Conservation (phyloP, 1,140 invertebrate genomes). For the Drosophila saltans region DNA sequence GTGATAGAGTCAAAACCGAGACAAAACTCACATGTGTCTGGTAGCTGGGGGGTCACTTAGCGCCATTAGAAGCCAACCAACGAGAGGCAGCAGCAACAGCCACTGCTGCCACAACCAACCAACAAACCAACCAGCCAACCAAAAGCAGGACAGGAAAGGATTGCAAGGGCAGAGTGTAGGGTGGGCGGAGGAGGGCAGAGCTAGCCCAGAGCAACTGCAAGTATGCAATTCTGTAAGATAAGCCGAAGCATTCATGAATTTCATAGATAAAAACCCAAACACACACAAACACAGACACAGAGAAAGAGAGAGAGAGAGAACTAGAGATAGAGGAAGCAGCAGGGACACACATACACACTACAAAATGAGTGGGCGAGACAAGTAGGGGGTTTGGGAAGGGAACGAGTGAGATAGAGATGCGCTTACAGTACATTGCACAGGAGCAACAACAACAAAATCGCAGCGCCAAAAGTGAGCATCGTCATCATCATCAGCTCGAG, state of each 20-base stretch:
- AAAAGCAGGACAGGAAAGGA: conserved; percentile 15
- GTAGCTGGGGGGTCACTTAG: conserved; percentile 62
- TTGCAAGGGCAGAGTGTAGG: conserved; percentile 4
- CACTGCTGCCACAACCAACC: conserved; percentile 21
- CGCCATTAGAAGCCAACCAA: conserved; percentile 76
- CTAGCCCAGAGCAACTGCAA: conserved; percentile 53
- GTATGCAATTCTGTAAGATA: conserved; percentile 80
- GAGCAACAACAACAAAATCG: conserved; percentile 55
- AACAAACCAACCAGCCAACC: conserved; percentile 25
- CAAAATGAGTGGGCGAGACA: conserved; percentile 25
- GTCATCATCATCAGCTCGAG: conserved; percentile 47
- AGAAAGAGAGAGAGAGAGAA: conserved; percentile 26
- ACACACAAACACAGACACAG: conserved; percentile 40
- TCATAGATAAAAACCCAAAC: conserved; percentile 72
- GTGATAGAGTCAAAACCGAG: background rate
- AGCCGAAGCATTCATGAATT: conserved; percentile 82
- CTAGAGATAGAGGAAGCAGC: conserved; percentile 36
- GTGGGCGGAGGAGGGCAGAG: background rate
- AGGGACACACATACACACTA: conserved; percentile 33
- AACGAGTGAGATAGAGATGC: conserved; percentile 57
- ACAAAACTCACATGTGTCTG: background rate
- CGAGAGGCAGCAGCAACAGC: conserved; percentile 41
- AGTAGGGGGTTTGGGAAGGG: conserved; percentile 21
- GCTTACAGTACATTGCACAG: conserved; percentile 80
- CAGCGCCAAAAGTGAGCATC: conserved; percentile 69